Base-by-base conservation (phyloP, 2,888 invertebrate species). In the Spisula solida region DNA sequence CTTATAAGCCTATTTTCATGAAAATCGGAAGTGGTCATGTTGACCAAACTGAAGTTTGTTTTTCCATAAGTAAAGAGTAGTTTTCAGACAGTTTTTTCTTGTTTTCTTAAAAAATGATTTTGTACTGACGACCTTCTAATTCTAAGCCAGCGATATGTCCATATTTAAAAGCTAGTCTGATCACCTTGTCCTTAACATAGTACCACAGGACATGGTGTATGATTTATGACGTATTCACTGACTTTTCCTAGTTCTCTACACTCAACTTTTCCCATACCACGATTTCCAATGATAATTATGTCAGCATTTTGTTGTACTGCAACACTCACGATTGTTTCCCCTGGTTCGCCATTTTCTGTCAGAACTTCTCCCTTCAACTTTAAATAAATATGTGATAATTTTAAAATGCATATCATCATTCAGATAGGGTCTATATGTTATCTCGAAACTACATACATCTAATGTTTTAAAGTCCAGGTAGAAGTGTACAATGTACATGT, bases 301-400 rank as follows among this genome's bases (percentile, higher is more conserved):
- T 66, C 60, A 25, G 25, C 60, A 25, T 66, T 25, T 6, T 66
- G 25, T 10, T 66, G 20, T 66, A 66, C 25, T 10, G 60, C 60
- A n/a, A 66, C 60, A 66, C 25, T 66, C 60, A 66, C 60, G 25
- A 66, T 66, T 66, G 60, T 66, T 12, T 66, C 8, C 60, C 60
- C 60, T 66, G 60, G 60, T 8, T 66, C 60, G 12, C 60, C 60
- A 66, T 66, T 66, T 25, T 0, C 60, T 8, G 25, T 25, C 25
- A 25, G 60, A 8, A 66, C 60, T 66, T 66, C 60, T n/a, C 60
- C 60, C 10, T 66, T 66, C 60, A 25, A 25, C 60, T 66, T 25
- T 41, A 66, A 12, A 25, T 66, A 25, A 10, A 66, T 25, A 4
- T n/a, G 4, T 66, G 10, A 66, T 25, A 25, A n/a, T 56, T 20